Base-by-base conservation (phyloP, 2,888 invertebrate species). In the Protodeltote pygarga region DNA sequence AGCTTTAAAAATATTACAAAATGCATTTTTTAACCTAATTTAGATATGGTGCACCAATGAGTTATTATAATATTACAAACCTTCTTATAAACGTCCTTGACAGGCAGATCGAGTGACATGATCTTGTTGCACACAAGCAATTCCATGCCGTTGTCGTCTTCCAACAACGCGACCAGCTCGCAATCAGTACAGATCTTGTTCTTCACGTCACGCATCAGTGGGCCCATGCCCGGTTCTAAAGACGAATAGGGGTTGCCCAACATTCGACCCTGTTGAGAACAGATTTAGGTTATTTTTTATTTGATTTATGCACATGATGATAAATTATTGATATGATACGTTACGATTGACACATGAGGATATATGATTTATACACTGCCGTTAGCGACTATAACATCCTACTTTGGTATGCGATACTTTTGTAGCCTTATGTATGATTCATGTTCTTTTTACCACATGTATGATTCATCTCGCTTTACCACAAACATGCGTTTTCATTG, bases 131-230 rank as follows among this genome's bases (percentile, higher is more conserved):
- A 97, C 4, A 99, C 99, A 17, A 99, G 93, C 62, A 99, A 92
- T 82, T 99, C 99, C 98, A 99, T 99, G 40, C 99, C 99, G 77
- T 98, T 99, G 85, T 99, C 99, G 83, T 99, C 99, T 80, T 99
- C 99, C 0, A 99, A 88, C 15, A 99, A 88, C 0, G 99, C 99
- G n/a, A 99, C 98, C 49, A 99, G 93, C 82, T 99, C 99, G 86
- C 99, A 99, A 88, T 99, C 99, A 31, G 97, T 97, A 79, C 98
- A 98, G 65, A 99, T 99, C 90, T 99, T 99, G 87, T 99, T 99
- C 89, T 99, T 99, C 5, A 99, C 97, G 83, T 99, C 98, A 23
- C 99, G 94, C 99, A 99, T 99, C 6, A 99, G 90, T 0, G 99
- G 99, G 0, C 99, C 99, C 71, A 99, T 94, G 4, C 98, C 99